phyloP scores from a whole-genome alignment of 2,888 invertebrate species.

The Palloptera scutellata region DNA sequence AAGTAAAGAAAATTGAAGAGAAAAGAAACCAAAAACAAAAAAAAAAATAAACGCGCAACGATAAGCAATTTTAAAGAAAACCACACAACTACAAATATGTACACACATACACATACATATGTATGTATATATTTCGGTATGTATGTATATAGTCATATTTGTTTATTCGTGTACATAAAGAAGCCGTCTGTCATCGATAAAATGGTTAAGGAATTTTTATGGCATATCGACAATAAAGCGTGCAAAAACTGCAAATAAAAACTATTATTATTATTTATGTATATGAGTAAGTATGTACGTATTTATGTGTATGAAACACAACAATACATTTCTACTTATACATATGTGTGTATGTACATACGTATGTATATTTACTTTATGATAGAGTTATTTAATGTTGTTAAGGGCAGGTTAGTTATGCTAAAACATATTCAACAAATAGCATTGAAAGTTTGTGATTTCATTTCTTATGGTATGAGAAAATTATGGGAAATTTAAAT shows the following conservation, averaged over 20 bases:
- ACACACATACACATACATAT: not conserved
- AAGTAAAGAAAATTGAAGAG: slow-evolving; percentile 48
- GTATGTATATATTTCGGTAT: too few species aligned
- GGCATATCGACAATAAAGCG: slow-evolving; percentile 5
- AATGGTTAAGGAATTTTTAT: not conserved
- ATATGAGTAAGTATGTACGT: not conserved
- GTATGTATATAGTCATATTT: not conserved
- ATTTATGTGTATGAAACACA: not conserved
- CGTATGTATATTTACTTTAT: too few species aligned
- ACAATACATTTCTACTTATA: not conserved
- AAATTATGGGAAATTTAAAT: too few species aligned
- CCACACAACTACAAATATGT: not conserved
- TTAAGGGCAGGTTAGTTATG: too few species aligned
- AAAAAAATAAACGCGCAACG: slow-evolving; percentile 39
- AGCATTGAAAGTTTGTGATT: too few species aligned
- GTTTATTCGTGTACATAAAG: not conserved
- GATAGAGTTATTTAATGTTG: too few species aligned
- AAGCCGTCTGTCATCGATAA: slow-evolving; percentile 4
- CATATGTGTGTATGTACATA: not conserved
- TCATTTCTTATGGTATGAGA: too few species aligned
- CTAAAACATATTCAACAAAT: too few species aligned
- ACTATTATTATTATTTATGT: not conserved
- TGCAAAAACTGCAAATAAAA: not conserved
- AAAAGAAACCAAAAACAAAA: not conserved
- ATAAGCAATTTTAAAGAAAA: not conserved